Evolutionary conservation across 2,888 invertebrate genomes (phyloP).

Genomic region (Dicranocentrus wangi): DNA sequence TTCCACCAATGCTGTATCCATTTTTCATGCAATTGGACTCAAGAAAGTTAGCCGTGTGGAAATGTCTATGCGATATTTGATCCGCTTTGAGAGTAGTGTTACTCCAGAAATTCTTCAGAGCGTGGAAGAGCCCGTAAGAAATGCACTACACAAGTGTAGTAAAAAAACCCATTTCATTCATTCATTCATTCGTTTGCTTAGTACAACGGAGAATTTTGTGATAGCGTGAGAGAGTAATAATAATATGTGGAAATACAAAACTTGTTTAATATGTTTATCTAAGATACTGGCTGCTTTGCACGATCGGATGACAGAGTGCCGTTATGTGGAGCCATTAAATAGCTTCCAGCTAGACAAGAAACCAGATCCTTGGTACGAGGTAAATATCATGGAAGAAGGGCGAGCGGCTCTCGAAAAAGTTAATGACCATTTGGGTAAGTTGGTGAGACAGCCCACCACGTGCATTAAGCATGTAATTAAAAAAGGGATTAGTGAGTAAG

Average conservation of each 20-base stretch:
- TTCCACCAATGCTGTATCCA: slow-evolving; percentile 96
- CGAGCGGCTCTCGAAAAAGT: slow-evolving; percentile 86
- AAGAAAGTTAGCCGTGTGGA: slow-evolving; percentile 86
- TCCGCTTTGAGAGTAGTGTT: slow-evolving; percentile 74
- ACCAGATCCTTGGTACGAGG: slow-evolving; percentile 85
- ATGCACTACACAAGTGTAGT: too few species aligned
- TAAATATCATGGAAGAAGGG: slow-evolving; percentile 87
- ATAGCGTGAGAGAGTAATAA: too few species aligned
- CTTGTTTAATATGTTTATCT: too few species aligned
- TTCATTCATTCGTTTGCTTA: too few species aligned
- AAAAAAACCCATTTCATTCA: too few species aligned
- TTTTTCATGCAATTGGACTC: slow-evolving; percentile 89
- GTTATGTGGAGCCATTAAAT: slow-evolving; percentile 81
- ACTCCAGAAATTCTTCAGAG: slow-evolving; percentile 64
- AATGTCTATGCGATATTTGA: slow-evolving; percentile 84
- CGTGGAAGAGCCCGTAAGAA: slow-evolving; percentile 72
- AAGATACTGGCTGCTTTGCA: slow-evolving; percentile 81
- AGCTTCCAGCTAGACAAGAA: slow-evolving; percentile 78
- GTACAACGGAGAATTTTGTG: too few species aligned
- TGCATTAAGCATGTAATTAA: background rate
- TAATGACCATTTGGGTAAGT: slow-evolving; percentile 82
- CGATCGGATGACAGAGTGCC: slow-evolving; percentile 95
- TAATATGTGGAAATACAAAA: too few species aligned
- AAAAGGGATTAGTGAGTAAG: too few species aligned
- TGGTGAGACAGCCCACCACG: background rate